These are phyloP conservation scores for Tortricodes alternella DNA, from an alignment of 2,888 invertebrate species.

Conservation along the genomic window DNA sequence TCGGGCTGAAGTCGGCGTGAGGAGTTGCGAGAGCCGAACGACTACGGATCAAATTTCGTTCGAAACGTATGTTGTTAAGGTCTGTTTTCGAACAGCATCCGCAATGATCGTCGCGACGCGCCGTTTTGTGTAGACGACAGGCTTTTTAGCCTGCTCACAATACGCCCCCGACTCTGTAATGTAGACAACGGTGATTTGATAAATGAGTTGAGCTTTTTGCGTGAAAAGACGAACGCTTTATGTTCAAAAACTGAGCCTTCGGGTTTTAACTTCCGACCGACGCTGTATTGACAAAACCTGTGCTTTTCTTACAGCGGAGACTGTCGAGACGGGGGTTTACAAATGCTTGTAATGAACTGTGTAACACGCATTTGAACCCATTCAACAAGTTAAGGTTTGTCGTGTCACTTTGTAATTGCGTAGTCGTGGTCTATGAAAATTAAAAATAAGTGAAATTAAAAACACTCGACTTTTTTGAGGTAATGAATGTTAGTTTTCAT, in stretches of 20 bases:
- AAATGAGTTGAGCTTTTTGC: conserved; percentile 69
- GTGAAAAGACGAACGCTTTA: conserved; percentile 62
- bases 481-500: too few species aligned
- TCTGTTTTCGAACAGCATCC: conserved; percentile 52
- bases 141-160: conserved; percentile 72
- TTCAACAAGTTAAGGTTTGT: conserved; percentile 30
- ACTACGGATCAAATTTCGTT: conserved; percentile 35
- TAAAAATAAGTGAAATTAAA: background rate
- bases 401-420: conserved; percentile 23
- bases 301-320: conserved; percentile 48
- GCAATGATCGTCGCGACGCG: conserved; percentile 45
- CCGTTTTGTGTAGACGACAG: conserved; percentile 60
- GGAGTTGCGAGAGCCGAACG: conserved; percentile 24
- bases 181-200: conserved; percentile 76
- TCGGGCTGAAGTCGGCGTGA: conserved; percentile 40
- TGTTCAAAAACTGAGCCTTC: conserved; percentile 50
- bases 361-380: conserved; percentile 33
- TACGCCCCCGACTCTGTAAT: conserved; percentile 63
- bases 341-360: conserved; percentile 45
- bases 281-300: conserved; percentile 58
- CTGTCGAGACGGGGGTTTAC: conserved; percentile 46
- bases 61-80: conserved; percentile 45
- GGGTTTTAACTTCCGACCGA: conserved; percentile 33
- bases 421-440: conserved; percentile 3
- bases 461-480: too few species aligned